Conservation (phyloP, 2,888 invertebrate species). For the Metellina segmentata region DNA sequence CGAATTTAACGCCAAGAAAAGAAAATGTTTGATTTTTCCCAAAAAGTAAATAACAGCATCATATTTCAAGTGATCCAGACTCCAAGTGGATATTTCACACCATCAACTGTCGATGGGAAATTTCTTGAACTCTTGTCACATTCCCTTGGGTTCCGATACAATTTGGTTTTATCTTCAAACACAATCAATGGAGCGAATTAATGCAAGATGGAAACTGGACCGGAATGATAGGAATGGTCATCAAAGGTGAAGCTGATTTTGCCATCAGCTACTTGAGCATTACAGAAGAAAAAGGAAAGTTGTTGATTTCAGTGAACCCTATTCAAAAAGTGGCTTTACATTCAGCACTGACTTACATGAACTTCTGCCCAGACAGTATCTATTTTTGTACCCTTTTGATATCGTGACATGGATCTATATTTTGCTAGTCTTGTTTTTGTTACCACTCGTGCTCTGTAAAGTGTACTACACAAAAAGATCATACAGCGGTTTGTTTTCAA, state of each 20-base stretch:
- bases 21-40: too few species aligned
- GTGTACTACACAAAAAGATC: background rate
- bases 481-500: too few species aligned
- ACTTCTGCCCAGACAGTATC: background rate
- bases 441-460: background rate
- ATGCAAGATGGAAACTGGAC: constrained; percentile 12
- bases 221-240: background rate
- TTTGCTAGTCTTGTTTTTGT: background rate
- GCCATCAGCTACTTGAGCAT: background rate
- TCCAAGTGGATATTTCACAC: background rate
- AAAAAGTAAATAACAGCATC: background rate
- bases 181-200: background rate
- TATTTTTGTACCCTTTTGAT: too few species aligned
- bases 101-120: background rate
- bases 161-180: background rate
- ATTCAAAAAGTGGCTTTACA: background rate
- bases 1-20: too few species aligned
- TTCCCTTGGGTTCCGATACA: background rate
- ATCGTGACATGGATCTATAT: background rate
- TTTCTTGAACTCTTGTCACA: background rate
- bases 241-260: background rate
- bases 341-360: background rate
- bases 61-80: background rate
- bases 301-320: background rate
- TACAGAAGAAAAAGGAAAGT: background rate